A percentile compares a stretch with the other conserved stretches of the same genome.
phyloP scores from a whole-genome alignment of 2,113 vertebrate species.

The Tragulus kanchil region DNA sequence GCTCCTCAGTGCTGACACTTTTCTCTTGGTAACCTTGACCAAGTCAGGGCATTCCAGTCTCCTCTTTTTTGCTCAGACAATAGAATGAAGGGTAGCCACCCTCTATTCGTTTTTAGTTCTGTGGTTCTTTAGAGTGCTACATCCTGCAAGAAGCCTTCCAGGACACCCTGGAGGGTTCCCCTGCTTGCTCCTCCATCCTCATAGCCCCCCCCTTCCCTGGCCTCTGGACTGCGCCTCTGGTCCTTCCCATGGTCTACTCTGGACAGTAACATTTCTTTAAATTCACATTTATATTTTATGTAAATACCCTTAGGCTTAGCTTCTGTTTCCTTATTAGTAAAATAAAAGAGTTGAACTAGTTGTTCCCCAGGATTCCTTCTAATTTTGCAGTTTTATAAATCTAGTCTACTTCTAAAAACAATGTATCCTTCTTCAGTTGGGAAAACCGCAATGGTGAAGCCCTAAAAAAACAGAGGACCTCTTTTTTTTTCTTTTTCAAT shows the following conservation, averaged over 20 bases:
- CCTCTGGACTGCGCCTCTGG: background rate
- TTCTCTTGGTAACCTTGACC: background rate
- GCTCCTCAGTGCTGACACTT: background rate
- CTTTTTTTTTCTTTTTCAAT: background rate
- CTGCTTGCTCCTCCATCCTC: background rate
- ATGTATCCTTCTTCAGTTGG: background rate
- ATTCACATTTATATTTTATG: background rate
- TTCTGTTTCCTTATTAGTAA: background rate
- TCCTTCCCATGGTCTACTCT: background rate
- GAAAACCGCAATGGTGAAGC: background rate
- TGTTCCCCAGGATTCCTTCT: background rate
- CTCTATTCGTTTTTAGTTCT: background rate
- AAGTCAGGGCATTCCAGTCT: background rate
- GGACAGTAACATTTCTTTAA: background rate
- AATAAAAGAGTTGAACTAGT: background rate
- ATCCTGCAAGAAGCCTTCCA: background rate
- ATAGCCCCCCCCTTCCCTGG: background rate
- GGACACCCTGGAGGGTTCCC: background rate
- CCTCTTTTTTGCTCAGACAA: rapidly evolving
- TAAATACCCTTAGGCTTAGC: background rate
- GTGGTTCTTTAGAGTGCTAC: background rate
- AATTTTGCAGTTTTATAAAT: background rate
- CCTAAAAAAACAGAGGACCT: background rate
- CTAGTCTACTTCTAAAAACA: background rate
- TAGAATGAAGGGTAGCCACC: background rate